Conservation (phyloP, 2,113 vertebrate genomes). For the Sigmodon hispidus region DNA sequence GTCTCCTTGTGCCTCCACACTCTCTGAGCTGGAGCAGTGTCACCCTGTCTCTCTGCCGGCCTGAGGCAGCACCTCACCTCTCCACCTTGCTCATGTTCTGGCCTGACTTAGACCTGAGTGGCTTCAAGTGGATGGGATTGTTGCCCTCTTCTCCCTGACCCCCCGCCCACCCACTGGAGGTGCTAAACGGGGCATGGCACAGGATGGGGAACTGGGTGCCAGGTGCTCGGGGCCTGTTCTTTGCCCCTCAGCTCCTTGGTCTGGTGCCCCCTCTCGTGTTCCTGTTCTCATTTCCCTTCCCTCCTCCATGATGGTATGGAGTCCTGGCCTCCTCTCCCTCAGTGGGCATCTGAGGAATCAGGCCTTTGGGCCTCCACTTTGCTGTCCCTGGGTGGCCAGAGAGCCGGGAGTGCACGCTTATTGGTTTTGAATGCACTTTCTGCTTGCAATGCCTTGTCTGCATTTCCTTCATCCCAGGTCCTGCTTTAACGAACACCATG, state of each 20-base stretch:
- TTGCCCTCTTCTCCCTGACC: neutral
- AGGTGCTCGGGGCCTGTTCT: neutral
- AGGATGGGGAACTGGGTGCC: neutral
- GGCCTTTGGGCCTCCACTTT: neutral
- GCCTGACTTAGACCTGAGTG: neutral
- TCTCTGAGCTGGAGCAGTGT: neutral
- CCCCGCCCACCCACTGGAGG: conserved; percentile 75
- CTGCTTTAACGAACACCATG: conserved; percentile 82
- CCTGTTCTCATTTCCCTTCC: neutral
- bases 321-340: neutral
- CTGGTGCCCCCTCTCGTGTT: neutral
- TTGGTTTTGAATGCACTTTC: conserved; percentile 83
- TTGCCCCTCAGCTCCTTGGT: neutral
- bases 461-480: conserved; percentile 71
- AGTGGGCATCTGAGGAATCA: rapidly evolving
- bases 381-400: neutral
- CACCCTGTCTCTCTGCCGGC: neutral
- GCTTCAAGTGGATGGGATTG: conserved; percentile 7
- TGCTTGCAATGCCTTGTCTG: conserved; percentile 80
- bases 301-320: neutral
- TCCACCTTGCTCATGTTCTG: neutral
- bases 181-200: conserved; percentile 70
- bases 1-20: neutral
- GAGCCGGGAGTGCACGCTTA: conserved; percentile 65
- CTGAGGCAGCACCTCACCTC: neutral